phyloP scores from a whole-genome alignment of 2,797 vertebrate species.

The Mormyrus hasselquistii region DNA sequence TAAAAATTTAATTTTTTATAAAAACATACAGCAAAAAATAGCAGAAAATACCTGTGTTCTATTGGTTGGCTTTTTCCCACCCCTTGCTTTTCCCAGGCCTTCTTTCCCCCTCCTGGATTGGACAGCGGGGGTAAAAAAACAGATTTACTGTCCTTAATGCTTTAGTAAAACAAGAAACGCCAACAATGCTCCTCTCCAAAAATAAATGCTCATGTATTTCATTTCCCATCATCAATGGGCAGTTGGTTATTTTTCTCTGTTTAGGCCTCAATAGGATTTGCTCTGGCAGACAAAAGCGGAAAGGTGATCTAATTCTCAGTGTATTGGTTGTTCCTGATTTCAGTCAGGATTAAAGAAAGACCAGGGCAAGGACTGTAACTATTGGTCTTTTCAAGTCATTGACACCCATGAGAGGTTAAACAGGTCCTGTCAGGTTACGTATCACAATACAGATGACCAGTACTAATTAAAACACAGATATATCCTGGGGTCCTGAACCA shows the following conservation, averaged over 20 bases:
- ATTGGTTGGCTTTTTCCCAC: conserved; percentile 59
- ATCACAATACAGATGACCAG: neutral
- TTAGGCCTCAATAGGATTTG: neutral
- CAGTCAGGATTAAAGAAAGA: neutral
- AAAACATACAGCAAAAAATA: neutral
- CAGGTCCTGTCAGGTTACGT: neutral
- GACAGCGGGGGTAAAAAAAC: neutral
- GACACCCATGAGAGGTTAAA: neutral
- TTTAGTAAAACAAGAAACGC: neutral
- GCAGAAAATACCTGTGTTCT: conserved; percentile 59
- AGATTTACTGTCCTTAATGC: neutral
- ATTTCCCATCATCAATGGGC: neutral
- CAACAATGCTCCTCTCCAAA: neutral
- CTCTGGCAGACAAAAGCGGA: neutral
- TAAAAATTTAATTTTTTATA: neutral
- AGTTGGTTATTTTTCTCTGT: neutral
- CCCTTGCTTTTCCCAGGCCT: conserved; percentile 54
- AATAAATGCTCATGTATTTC: neutral
- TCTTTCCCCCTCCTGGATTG: conserved; percentile 64
- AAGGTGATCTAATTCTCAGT: neutral
- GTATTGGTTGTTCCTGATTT: neutral
- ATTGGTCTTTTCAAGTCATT: neutral
- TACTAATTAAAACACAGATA: neutral
- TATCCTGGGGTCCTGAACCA: neutral
- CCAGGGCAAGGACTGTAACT: neutral